phyloP scores from a whole-genome alignment of 1,140 invertebrate genomes.

The Drosophila sp. region DNA sequence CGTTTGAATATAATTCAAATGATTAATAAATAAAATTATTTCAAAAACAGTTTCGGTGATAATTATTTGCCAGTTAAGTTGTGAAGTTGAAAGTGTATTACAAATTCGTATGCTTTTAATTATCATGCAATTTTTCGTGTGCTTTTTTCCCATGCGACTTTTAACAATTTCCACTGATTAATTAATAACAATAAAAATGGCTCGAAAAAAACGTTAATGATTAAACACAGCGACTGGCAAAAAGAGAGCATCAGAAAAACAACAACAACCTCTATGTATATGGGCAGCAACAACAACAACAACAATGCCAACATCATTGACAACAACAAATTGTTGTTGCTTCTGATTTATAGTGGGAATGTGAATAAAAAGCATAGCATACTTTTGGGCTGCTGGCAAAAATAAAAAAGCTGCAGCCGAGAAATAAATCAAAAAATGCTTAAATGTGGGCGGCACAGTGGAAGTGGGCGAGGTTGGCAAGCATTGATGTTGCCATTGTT shows the following conservation, averaged over 20 bases:
- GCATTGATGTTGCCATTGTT: conserved; percentile 26
- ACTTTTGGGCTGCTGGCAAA: conserved; percentile 49
- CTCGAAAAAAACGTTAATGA: conserved; percentile 61
- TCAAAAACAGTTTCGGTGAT: no score
- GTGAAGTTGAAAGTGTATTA: conserved; percentile 9
- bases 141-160: conserved; percentile 20
- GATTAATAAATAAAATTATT: no score
- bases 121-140: conserved; percentile 34
- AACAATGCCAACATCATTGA: conserved; percentile 19
- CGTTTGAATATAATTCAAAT: no score
- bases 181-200: conserved; percentile 81
- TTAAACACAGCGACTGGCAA: conserved; percentile 65
- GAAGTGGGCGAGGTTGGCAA: conserved; percentile 41
- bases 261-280: conserved; percentile 36
- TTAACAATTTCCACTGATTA: conserved; percentile 76
- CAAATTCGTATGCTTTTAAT: conserved; percentile 7
- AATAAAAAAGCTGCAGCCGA: conserved; percentile 50
- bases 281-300: conserved; percentile 20
- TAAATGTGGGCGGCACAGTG: conserved; percentile 61
- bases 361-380: conserved; percentile 64
- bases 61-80: no score
- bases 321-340: conserved; percentile 62
- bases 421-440: conserved; percentile 74
- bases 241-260: conserved; percentile 50
- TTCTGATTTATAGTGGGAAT: conserved; percentile 80